Conservation (phyloP, 1,140 invertebrate genomes). For the Gyrodactylus salaris region DNA sequence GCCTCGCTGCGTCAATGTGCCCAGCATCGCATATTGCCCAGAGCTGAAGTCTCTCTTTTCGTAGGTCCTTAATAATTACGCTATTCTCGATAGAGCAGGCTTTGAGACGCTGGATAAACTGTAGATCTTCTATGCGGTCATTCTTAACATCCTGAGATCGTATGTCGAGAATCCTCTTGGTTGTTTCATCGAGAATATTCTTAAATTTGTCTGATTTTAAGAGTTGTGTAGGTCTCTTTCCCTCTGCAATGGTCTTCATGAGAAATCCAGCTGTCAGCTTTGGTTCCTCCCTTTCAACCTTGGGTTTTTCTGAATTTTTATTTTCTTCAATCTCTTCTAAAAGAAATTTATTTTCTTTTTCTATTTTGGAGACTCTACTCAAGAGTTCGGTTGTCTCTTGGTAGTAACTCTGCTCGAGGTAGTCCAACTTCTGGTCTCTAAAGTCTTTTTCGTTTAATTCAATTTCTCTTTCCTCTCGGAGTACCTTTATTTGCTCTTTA, state of each 20-base stretch:
- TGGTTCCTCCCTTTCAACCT: background rate
- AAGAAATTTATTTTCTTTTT: background rate
- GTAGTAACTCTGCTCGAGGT: background rate
- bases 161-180: background rate
- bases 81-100: background rate
- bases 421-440: background rate
- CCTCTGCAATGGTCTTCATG: background rate
- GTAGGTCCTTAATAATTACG: background rate
- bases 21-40: background rate
- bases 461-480: background rate
- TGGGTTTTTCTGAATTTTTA: background rate
- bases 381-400: background rate
- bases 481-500: background rate
- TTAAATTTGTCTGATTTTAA: background rate
- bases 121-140: background rate
- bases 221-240: background rate
- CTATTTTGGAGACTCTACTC: background rate
- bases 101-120: background rate
- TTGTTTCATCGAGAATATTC: background rate
- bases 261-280: background rate
- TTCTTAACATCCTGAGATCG: background rate
- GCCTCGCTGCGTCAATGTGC: background rate
- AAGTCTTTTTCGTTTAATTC: background rate
- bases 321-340: background rate
- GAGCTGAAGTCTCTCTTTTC: background rate